A percentile compares a stretch with the other conserved stretches of the same genome.
Evolutionary conservation across 2,888 invertebrate species (phyloP).

Genomic region (Odontothrips loti): DNA sequence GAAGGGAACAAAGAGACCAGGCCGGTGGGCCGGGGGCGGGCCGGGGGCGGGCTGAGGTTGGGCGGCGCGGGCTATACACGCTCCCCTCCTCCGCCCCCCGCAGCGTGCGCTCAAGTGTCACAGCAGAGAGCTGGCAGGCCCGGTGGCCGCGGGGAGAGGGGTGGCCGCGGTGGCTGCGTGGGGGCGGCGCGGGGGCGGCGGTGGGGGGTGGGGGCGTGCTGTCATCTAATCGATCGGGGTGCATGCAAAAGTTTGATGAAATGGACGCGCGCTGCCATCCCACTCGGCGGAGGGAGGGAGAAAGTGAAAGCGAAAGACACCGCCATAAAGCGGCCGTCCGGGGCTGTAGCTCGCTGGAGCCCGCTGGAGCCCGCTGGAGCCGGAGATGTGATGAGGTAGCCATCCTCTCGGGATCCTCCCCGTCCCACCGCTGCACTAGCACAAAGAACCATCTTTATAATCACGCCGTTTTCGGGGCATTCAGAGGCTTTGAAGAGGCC

Average conservation of each 20-base stretch:
- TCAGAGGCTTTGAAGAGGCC: no score
- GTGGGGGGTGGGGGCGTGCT: background rate
- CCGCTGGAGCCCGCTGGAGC: no score
- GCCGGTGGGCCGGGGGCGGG: constrained; percentile 40
- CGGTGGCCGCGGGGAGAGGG: background rate
- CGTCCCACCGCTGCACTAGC: no score
- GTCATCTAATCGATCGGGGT: constrained; percentile 14
- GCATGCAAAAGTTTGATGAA: constrained; percentile 26
- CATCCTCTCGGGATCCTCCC: no score
- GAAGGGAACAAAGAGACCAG: constrained; percentile 40
- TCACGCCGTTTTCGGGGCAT: no score
- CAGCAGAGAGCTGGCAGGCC: background rate
- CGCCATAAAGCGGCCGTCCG: no score
- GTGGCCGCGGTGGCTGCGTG: background rate
- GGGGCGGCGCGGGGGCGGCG: background rate
- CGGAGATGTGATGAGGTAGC: no score
- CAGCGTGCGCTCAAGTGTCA: background rate
- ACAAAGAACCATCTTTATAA: no score
- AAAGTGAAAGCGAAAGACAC: background rate
- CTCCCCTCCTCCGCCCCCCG: background rate
- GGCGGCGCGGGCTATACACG: background rate
- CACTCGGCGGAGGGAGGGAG: background rate
- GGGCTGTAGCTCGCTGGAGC: no score
- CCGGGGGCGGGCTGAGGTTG: constrained; percentile 37
- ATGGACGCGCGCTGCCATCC: background rate